Evolutionary conservation across 2,113 vertebrate genomes (phyloP).

Genomic region (Terrapene triunguis): DNA sequence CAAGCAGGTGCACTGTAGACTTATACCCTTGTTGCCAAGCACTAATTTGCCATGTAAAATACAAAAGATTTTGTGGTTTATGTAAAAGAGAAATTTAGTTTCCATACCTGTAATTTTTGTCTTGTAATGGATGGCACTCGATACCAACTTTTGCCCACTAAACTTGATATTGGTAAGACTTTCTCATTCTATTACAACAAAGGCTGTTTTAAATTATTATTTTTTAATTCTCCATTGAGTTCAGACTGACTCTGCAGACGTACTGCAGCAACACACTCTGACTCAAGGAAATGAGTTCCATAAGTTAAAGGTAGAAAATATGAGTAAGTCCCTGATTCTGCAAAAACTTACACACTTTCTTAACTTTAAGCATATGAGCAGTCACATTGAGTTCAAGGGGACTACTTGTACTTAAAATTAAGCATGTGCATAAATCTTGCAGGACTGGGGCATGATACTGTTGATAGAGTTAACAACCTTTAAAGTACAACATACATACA

Average conservation of each 20-base stretch:
- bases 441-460: not conserved
- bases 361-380: not conserved
- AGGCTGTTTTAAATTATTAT: not conserved
- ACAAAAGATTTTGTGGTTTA: not conserved
- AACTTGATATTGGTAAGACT: not conserved
- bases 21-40: not conserved
- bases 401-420: not conserved
- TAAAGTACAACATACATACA: not conserved
- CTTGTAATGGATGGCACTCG: not conserved
- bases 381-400: not conserved
- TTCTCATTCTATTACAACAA: not conserved
- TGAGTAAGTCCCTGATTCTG: not conserved
- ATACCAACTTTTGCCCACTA: not conserved
- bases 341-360: not conserved
- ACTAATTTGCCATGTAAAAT: not conserved
- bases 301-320: not conserved
- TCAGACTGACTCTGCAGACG: not conserved
- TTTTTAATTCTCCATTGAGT: not conserved
- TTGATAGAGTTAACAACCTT: not conserved
- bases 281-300: not conserved
- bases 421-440: not conserved
- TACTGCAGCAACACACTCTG: not conserved
- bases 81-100: not conserved
- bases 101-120: not conserved
- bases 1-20: not conserved